These are phyloP conservation scores for Phasianus colchicus DNA, from an alignment of 2,113 vertebrate genomes.

Conservation along the genomic window DNA sequence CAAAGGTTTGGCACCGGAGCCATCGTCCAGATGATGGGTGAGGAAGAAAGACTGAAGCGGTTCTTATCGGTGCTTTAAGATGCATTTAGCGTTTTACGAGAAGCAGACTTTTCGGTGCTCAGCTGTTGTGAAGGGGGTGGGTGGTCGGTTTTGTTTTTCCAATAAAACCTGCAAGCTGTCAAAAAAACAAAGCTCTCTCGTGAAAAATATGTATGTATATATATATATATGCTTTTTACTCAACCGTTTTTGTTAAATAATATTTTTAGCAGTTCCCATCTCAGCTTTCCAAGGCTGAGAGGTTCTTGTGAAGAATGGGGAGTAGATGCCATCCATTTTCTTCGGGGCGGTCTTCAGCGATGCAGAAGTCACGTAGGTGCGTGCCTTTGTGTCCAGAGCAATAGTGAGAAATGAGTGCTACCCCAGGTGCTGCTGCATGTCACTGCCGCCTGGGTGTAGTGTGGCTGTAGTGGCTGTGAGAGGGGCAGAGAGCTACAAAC, in stretches of 20 bases:
- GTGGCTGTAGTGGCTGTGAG: neutral
- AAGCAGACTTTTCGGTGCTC: neutral
- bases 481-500: neutral
- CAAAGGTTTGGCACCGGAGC: neutral
- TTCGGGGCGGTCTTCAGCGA: neutral
- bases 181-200: neutral
- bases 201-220: neutral
- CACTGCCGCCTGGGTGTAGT: neutral
- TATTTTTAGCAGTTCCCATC: neutral
- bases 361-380: neutral
- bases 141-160: neutral
- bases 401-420: neutral
- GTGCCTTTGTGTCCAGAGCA: neutral
- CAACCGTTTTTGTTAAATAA: accelerated
- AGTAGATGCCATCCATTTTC: neutral
- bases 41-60: neutral
- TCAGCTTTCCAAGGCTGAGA: neutral
- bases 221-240: neutral
- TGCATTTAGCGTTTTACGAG: neutral
- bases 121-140: neutral
- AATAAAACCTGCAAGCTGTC: neutral
- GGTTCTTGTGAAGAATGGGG: accelerated
- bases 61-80: neutral
- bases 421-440: neutral
- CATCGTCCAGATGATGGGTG: neutral